Base-by-base conservation (phyloP, 2,888 invertebrate species). In the Uloborus plumipes region DNA sequence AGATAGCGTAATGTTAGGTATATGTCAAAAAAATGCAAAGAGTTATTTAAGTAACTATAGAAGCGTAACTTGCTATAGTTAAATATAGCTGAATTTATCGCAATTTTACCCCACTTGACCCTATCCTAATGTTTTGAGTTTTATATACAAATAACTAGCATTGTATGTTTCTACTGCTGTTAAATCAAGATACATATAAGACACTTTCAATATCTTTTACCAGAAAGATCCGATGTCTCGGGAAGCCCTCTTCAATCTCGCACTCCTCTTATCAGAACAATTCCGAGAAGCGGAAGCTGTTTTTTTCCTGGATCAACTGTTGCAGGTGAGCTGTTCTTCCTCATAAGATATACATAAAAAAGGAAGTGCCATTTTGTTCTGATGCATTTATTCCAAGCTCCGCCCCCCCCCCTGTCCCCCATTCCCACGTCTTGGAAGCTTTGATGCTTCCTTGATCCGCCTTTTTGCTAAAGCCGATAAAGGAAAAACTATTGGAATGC, bases 251-350 rank as follows among this genome's bases (percentile, higher is more conserved):
- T 98, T 98, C 90, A 98, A 98, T 91, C 90, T 98, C 84, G 98
- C 98, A 0, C 90, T 98, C 61, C 90, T 98, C 26, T 90, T 96
- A 84, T 96, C 97, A 15, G 97, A 98, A 89, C 92, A 95, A 84
- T 93, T 95, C 85, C 91, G 95, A 61, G 96, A 97, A 0, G 89
- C 96, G 26, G 97, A 98, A 88, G 97, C 98, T 0, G 95, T 96
- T 4, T 95, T 96, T 0, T 96, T 95, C 89, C 90, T 98, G 20
- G 95, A 95, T 88, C 96, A 96, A 88, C 91, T 98, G 15, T 94
- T 98, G 77, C 92, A 94, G 87, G 89, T 89, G 84, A 84, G 85
- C 47, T 39, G 11, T 39, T 11, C 11, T 39, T 11, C 11, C 7
- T 39, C 9, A 39, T 39, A 39, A 39, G 39, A 39, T 39, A 39